Base-by-base conservation (phyloP, 2,113 vertebrate genomes). In the Gorsachius goisagi region DNA sequence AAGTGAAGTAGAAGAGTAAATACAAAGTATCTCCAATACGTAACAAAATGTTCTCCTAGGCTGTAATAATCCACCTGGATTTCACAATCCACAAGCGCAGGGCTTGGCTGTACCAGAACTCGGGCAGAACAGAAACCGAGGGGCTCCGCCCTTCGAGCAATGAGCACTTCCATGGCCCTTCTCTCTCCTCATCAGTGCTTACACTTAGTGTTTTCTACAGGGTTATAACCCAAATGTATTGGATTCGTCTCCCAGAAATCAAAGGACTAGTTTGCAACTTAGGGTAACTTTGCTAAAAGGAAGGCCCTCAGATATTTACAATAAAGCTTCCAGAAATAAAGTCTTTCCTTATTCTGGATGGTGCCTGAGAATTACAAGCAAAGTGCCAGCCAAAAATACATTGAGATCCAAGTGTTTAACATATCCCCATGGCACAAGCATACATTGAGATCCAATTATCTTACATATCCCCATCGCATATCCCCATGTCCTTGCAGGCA, bases 371-470 rank as follows among this genome's bases (percentile, higher is more conserved):
- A 60, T 53, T 60, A 53, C 60, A 91, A 81, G 86, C 59, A 16
- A 89, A 2, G 35, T 77, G 45, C 80, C 77, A 87, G 64, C 28
- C 69, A 72, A 93, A 96, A 88, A 28, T 13, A 59, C 20, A 56
- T 20, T n/a, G 62, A 89, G 20, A 90, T 68, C 18, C 62, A 93
- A 66, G 60, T 15, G 24, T 79, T 88, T 76, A 90, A 85, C 53
- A 35, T 83, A 96, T 96, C 95, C 96, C 95, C 95, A 52, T 21
- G 86, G 79, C 86, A 96, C 66, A 92, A 68, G 35, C 13, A 11
- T 28, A 78, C 27, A 58, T 3, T 73, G 72, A 93, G 44, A 91
- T 71, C 24, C n/a, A 62, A 22, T 13, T n/a, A 9, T 60, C 39
- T 44, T 66, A 53, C 27, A 37, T 88, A 96, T 95, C 92, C 92